Conservation (phyloP, 1,140 invertebrate species). For the Cyphomyrmex costatus region DNA sequence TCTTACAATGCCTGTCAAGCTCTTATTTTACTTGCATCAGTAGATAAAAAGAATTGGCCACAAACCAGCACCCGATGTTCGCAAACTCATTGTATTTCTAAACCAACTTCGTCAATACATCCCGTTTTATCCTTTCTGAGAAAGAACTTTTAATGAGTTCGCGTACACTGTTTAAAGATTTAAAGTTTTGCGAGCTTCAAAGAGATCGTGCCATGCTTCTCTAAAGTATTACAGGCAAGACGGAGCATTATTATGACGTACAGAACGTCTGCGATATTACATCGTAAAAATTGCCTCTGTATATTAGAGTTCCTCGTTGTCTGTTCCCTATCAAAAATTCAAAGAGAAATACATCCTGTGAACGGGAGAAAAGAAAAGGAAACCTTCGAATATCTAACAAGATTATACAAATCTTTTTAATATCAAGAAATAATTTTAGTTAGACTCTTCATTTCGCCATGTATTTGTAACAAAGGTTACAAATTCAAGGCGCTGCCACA, state of each 20-base stretch:
- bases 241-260: slow-evolving; percentile 59
- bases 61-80: slow-evolving; percentile 59
- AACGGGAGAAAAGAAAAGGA: background rate
- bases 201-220: slow-evolving; percentile 62
- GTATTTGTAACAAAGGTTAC: background rate
- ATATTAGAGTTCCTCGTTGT: slow-evolving; percentile 55
- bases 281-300: slow-evolving; percentile 63
- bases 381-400: slow-evolving; percentile 36
- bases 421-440: slow-evolving; percentile 12
- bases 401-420: slow-evolving; percentile 27
- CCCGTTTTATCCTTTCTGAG: slow-evolving; percentile 59
- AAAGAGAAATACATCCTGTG: slow-evolving; percentile 43
- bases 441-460: slow-evolving; percentile 1
- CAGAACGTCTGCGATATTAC: slow-evolving; percentile 64
- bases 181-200: slow-evolving; percentile 66
- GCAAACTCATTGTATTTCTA: slow-evolving; percentile 59
- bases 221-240: slow-evolving; percentile 56
- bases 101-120: slow-evolving; percentile 66
- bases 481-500: background rate
- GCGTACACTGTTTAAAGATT: slow-evolving; percentile 67
- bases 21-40: slow-evolving; percentile 44
- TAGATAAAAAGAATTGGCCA: slow-evolving; percentile 57
- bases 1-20: slow-evolving; percentile 36
- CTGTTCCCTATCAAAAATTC: slow-evolving; percentile 53
- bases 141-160: slow-evolving; percentile 67